A percentile compares a stretch with the other conserved stretches of the same genome.
These are phyloP conservation scores for Ceyx margarethae DNA, from an alignment of 2,113 vertebrate species.

Conservation along the genomic window DNA sequence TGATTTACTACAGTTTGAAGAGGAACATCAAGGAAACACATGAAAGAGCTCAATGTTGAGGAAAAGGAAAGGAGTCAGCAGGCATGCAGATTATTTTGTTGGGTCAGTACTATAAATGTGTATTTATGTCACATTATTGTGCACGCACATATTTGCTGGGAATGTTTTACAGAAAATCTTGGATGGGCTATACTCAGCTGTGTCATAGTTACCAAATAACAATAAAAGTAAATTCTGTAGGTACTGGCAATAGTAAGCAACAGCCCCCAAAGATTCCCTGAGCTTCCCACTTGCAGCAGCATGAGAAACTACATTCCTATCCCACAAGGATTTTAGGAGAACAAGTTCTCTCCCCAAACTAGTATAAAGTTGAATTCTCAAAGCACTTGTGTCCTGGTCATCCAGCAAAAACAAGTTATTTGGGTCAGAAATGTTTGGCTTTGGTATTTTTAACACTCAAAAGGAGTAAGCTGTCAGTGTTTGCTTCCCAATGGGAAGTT, in stretches of 20 bases:
- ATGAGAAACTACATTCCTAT: slow-evolving; percentile 42
- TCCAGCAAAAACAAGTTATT: background rate
- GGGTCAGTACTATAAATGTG: background rate
- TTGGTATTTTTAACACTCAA: background rate
- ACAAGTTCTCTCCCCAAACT: slow-evolving; percentile 11
- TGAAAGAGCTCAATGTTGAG: background rate
- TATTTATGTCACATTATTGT: background rate
- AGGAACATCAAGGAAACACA: background rate
- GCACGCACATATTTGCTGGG: background rate
- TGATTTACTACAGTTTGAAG: background rate
- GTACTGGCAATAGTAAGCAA: slow-evolving; percentile 8
- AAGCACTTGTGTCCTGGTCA: background rate
- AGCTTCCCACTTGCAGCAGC: slow-evolving; percentile 49
- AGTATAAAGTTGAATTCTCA: slow-evolving; percentile 34
- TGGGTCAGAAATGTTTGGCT: background rate
- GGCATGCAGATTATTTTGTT: background rate
- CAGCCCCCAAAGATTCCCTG: slow-evolving; percentile 12
- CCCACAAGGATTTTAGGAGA: slow-evolving; percentile 39
- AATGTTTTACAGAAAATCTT: background rate
- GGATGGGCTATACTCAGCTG: background rate
- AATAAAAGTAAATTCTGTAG: background rate
- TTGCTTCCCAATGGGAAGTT: background rate
- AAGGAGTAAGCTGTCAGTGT: background rate
- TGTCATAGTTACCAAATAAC: background rate
- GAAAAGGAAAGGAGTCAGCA: background rate